Evolutionary conservation across 2,797 vertebrate species (phyloP).

Genomic region (Sitta carolinensis): DNA sequence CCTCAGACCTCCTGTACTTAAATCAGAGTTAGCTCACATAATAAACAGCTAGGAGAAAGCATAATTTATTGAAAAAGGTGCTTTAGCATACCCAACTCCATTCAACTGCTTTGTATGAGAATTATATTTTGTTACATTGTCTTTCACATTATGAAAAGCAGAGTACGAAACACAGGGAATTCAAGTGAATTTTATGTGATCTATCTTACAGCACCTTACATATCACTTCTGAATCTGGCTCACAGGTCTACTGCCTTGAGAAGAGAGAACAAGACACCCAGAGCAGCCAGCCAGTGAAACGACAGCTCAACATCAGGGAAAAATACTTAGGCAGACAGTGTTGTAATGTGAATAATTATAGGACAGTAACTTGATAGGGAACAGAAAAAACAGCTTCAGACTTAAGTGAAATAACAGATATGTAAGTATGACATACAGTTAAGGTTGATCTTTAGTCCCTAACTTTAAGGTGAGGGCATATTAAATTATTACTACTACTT

Average conservation of each 20-base stretch:
- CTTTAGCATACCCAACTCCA: neutral
- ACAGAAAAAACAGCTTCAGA: neutral
- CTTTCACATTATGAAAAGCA: neutral
- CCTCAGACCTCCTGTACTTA: neutral
- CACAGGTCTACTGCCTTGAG: neutral
- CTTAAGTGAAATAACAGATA: constrained; percentile 9
- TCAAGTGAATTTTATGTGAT: neutral
- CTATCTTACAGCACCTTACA: constrained; percentile 12
- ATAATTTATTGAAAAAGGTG: neutral
- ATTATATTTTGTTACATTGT: neutral
- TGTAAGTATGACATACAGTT: neutral
- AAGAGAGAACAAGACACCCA: neutral
- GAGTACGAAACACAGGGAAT: neutral
- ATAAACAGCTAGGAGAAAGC: neutral
- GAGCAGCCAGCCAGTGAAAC: neutral
- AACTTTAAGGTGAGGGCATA: neutral
- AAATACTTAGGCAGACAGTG: constrained; percentile 7
- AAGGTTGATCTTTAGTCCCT: neutral
- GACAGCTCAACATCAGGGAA: neutral
- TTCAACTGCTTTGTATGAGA: neutral
- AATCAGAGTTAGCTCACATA: neutral
- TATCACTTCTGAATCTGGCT: constrained; percentile 23
- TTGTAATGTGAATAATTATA: neutral
- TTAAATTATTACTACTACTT: neutral
- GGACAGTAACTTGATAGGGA: neutral